Evolutionary conservation across 1,140 invertebrate species (phyloP).

Genomic region (Cardiocondyla obscurior): DNA sequence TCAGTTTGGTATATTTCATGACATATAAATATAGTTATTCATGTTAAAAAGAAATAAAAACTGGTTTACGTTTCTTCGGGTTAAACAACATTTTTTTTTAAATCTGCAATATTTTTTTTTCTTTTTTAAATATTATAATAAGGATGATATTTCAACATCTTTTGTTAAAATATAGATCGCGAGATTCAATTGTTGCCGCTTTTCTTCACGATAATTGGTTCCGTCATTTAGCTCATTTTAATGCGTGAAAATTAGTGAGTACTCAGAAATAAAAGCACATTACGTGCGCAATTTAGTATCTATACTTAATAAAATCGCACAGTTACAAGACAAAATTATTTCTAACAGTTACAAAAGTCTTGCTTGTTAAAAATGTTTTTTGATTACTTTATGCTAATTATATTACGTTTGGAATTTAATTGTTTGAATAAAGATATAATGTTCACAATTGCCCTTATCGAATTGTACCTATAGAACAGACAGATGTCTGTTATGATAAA

Average conservation of each 20-base stretch:
- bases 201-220: too few species aligned
- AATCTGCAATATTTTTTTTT: not conserved
- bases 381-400: slow-evolving; percentile 23
- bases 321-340: slow-evolving; percentile 39
- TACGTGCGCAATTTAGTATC: too few species aligned
- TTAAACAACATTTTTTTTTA: not conserved
- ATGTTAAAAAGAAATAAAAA: slow-evolving; percentile 22
- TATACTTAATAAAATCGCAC: slow-evolving; percentile 45
- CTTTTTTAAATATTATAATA: not conserved
- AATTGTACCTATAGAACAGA: not conserved
- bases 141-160: not conserved
- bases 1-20: not conserved
- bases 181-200: too few species aligned
- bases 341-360: not conserved
- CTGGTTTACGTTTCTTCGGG: not conserved
- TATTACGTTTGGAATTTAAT: slow-evolving; percentile 7
- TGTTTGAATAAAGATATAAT: not conserved
- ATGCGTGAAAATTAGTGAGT: too few species aligned
- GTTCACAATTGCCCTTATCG: not conserved
- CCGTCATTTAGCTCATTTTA: too few species aligned
- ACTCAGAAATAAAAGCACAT: too few species aligned
- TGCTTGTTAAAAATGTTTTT: slow-evolving; percentile 21
- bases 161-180: too few species aligned
- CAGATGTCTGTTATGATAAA: not conserved
- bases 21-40: slow-evolving; percentile 2